Evolutionary conservation across 2,888 invertebrate genomes (phyloP).

Genomic region (Tetanocera ferruginea): DNA sequence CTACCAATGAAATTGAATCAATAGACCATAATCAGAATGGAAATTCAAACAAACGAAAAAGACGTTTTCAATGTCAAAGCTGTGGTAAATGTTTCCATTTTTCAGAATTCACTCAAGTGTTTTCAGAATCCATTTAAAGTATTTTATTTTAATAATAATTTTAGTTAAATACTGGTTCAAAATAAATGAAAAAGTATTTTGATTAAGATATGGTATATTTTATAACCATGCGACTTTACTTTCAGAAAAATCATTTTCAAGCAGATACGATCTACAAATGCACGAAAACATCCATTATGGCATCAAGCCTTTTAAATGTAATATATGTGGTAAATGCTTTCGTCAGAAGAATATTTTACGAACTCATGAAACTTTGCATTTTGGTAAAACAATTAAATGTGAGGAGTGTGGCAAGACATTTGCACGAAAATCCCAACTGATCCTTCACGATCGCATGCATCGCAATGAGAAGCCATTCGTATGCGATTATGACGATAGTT

Average conservation of each 20-base stretch:
- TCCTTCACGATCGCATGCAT: conserved; percentile 48
- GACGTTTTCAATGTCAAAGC: conserved; percentile 17
- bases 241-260: conserved; percentile 28
- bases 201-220: background rate
- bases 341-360: conserved; percentile 47
- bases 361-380: conserved; percentile 46
- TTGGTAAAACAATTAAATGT: conserved; percentile 47
- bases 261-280: background rate
- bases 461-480: conserved; percentile 47
- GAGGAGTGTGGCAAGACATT: conserved; percentile 48
- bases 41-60: background rate
- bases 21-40: background rate
- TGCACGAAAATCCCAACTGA: conserved; percentile 47
- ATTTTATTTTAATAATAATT: background rate
- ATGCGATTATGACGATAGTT: conserved; percentile 44
- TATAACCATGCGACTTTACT: background rate
- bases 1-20: background rate
- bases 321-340: conserved; percentile 46
- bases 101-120: background rate
- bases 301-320: conserved; percentile 42
- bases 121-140: background rate
- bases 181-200: too few relatives aligned
- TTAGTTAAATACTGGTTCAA: too few relatives aligned
- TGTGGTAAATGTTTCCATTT: conserved; percentile 13
- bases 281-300: conserved; percentile 28